phyloP scores from a whole-genome alignment of 2,113 vertebrate genomes.

The Vulpes ferrilata region DNA sequence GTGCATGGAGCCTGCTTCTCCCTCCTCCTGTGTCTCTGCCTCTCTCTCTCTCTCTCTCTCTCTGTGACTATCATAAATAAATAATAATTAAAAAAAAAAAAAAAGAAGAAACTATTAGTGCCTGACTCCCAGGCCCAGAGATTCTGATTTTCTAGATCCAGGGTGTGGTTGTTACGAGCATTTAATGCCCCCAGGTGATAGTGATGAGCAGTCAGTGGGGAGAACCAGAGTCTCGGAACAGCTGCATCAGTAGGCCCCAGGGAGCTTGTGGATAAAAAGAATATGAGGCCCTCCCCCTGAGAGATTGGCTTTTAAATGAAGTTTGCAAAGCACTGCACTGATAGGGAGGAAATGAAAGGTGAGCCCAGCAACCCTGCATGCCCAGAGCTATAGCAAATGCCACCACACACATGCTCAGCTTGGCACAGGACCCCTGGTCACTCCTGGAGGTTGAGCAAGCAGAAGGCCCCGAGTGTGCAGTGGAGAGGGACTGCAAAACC shows the following conservation, averaged over 20 bases:
- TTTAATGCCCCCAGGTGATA: not conserved
- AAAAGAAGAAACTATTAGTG: no score
- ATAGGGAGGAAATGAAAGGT: not conserved
- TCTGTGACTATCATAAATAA: no score
- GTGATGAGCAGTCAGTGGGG: not conserved
- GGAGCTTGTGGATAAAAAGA: not conserved
- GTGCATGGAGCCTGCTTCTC: no score
- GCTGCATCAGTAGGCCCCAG: not conserved
- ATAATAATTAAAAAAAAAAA: no score
- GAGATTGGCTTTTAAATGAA: not conserved
- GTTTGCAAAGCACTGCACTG: no score
- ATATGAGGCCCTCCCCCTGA: no score
- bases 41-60: no score
- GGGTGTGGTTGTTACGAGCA: rapidly evolving
- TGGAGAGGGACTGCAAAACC: not conserved
- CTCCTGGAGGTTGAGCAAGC: rapidly evolving
- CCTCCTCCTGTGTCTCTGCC: no score
- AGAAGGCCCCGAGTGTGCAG: rapidly evolving
- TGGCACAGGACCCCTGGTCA: rapidly evolving
- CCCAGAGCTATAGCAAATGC: not conserved
- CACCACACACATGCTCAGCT: rapidly evolving
- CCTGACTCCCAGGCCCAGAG: not conserved
- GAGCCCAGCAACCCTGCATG: not conserved
- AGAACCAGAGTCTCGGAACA: not conserved
- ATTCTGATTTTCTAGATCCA: not conserved